A percentile compares a stretch with the other conserved stretches of the same genome.
Evolutionary conservation across 2,113 vertebrate species (phyloP).

Genomic region (Datnioides undecimradiatus): DNA sequence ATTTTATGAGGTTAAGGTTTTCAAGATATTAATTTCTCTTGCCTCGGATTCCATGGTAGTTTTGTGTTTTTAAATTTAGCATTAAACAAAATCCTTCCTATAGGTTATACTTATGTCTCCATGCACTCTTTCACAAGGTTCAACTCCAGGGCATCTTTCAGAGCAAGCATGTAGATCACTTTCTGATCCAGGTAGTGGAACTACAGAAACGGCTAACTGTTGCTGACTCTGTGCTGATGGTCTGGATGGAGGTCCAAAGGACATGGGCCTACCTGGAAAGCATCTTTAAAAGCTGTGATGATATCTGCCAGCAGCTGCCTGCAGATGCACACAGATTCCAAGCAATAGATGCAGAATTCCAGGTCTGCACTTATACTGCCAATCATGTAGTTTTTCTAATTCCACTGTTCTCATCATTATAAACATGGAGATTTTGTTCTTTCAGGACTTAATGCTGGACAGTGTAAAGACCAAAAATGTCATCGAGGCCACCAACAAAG

Average conservation of each 20-base stretch:
- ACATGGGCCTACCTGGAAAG: slow-evolving; percentile 87
- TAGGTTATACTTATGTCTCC: not conserved
- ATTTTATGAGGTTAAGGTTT: slow-evolving; percentile 20
- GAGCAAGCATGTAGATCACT: slow-evolving; percentile 86
- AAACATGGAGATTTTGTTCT: slow-evolving; percentile 14
- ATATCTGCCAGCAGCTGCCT: slow-evolving; percentile 86
- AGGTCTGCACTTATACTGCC: slow-evolving; percentile 77
- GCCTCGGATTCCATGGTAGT: not conserved
- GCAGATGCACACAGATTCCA: slow-evolving; percentile 83
- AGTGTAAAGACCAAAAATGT: slow-evolving; percentile 85
- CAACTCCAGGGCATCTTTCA: slow-evolving; percentile 87
- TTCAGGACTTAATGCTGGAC: slow-evolving; percentile 85
- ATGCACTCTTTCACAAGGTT: slow-evolving; percentile 76
- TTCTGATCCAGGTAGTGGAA: slow-evolving; percentile 82
- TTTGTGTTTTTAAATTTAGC: slow-evolving; percentile 16
- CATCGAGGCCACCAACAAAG: slow-evolving; percentile 85
- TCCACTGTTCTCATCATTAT: not conserved
- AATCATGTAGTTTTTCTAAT: not conserved
- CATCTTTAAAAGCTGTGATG: slow-evolving; percentile 87
- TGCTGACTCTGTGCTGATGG: slow-evolving; percentile 83
- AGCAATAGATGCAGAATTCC: slow-evolving; percentile 85
- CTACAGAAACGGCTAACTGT: slow-evolving; percentile 84
- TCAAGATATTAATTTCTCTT: slow-evolving; percentile 20
- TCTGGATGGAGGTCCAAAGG: slow-evolving; percentile 88
- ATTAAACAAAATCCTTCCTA: not conserved